A percentile compares a stretch with the other conserved stretches of the same genome.
Evolutionary conservation across 2,797 vertebrate species (phyloP).

Genomic region (Acipenser ruthenus): DNA sequence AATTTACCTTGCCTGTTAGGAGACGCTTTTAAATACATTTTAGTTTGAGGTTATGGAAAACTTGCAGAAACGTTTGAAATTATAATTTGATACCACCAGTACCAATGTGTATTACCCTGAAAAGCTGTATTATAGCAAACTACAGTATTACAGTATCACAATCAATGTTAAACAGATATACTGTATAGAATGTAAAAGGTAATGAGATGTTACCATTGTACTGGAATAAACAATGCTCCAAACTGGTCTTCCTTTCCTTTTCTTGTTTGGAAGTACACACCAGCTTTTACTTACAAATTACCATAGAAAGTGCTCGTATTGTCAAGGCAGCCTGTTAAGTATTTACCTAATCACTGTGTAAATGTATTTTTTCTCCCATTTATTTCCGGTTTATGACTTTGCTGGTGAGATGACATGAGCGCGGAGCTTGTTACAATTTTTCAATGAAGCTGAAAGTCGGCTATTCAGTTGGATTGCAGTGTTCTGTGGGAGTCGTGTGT

Average conservation of each 20-base stretch:
- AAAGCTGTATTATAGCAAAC: too few species aligned
- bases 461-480: neutral
- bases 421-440: conserved; percentile 9
- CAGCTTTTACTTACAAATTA: conserved; percentile 33
- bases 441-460: neutral
- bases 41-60: too few species aligned
- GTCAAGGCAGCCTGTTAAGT: conserved; percentile 31
- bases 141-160: too few species aligned
- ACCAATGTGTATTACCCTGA: too few species aligned
- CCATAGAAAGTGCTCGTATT: conserved; percentile 34
- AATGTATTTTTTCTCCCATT: conserved; percentile 4
- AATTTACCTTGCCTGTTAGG: too few species aligned
- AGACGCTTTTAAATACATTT: too few species aligned
- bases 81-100: too few species aligned
- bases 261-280: conserved; percentile 5
- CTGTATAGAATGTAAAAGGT: too few species aligned
- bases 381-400: conserved; percentile 11
- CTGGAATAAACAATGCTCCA: too few species aligned
- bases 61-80: too few species aligned
- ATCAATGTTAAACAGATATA: too few species aligned
- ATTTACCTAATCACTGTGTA: conserved; percentile 30
- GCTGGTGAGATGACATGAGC: neutral
- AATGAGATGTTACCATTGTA: too few species aligned
- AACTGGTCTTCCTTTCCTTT: neutral
- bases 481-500: neutral